These are phyloP conservation scores for Phaethornis superciliosus DNA, from an alignment of 2,113 vertebrate genomes.

Conservation along the genomic window DNA sequence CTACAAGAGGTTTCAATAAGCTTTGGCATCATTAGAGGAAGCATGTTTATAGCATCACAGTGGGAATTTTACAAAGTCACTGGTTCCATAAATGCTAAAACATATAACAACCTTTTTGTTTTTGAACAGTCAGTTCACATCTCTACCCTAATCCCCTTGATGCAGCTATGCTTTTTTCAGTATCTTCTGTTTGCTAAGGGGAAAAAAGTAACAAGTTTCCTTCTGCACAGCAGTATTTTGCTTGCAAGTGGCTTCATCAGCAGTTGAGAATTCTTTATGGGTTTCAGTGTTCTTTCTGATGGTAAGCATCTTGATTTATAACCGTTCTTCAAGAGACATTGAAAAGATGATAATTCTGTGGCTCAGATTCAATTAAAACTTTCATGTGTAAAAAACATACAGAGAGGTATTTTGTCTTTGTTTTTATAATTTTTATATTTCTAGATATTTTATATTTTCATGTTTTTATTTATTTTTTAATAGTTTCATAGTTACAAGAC, in stretches of 20 bases:
- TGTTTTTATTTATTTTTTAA: neutral
- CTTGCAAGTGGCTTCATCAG: neutral
- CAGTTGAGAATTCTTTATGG: neutral
- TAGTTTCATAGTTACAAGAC: neutral
- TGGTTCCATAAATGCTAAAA: constrained; percentile 18
- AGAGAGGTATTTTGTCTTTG: neutral
- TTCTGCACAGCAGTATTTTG: neutral
- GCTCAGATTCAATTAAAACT: neutral
- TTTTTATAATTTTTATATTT: too few relatives aligned
- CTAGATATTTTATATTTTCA: too few relatives aligned
- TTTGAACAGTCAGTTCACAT: neutral
- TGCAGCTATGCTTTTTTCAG: neutral
- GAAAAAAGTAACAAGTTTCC: neutral
- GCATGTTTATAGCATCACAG: neutral
- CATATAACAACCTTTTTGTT: neutral
- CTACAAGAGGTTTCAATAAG: constrained; percentile 23
- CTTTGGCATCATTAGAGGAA: constrained; percentile 6
- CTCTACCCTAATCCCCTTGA: neutral
- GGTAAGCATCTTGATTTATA: neutral
- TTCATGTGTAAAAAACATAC: neutral
- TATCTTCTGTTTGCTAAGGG: neutral
- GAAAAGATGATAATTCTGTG: neutral
- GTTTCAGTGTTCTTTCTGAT: neutral
- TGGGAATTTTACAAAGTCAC: constrained; percentile 35
- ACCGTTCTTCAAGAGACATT: neutral